Conservation (phyloP, 2,797 vertebrate genomes). For the Megaceryle alcyon region DNA sequence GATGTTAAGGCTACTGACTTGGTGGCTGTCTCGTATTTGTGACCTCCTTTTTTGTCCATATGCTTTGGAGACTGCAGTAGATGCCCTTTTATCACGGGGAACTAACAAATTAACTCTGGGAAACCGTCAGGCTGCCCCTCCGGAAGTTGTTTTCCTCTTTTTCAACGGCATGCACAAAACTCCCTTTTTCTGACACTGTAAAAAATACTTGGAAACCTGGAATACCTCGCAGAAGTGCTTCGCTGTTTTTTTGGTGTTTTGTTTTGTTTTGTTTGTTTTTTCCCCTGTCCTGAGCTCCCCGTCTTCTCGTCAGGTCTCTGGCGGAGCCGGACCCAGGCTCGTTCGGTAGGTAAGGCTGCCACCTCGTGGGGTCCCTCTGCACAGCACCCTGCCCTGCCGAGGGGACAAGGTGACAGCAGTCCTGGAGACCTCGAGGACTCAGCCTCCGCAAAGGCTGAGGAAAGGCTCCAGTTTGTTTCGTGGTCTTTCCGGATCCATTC, state of each 20-base stretch:
- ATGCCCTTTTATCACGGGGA: neutral
- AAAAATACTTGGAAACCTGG: neutral
- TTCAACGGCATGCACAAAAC: neutral
- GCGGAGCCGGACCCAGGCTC: fast-evolving
- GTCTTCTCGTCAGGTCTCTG: fast-evolving
- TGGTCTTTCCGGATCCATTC: neutral
- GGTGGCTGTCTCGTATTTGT: fast-evolving
- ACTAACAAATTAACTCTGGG: neutral
- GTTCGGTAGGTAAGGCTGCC: conserved; percentile 53
- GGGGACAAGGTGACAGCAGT: neutral
- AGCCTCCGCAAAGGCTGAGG: neutral
- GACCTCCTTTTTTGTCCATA: neutral
- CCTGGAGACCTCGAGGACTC: fast-evolving
- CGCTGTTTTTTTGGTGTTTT: neutral
- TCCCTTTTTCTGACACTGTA: neutral
- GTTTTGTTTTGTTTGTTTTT: too few species aligned
- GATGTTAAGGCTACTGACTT: neutral
- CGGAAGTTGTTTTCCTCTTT: neutral
- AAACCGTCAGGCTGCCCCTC: neutral
- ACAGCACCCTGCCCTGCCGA: neutral
- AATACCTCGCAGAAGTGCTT: neutral
- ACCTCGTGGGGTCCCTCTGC: conserved; percentile 45
- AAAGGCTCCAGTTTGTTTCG: fast-evolving
- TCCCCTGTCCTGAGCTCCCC: neutral
- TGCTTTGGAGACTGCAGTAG: neutral